Evolutionary conservation across 2,113 vertebrate genomes (phyloP).

Genomic region (Isurus oxyrinchus): DNA sequence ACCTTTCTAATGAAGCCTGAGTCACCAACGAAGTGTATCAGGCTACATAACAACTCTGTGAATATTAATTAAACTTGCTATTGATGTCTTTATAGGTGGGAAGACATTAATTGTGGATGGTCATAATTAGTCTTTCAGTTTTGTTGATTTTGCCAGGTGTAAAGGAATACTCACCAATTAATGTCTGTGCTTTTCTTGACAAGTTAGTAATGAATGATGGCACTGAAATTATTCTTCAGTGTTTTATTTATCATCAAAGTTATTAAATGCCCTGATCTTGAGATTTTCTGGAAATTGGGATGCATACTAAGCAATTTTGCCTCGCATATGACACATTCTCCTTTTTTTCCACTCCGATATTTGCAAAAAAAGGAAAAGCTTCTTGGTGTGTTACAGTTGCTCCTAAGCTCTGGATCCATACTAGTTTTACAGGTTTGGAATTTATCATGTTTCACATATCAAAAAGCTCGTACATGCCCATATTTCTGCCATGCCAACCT

Average conservation of each 20-base stretch:
- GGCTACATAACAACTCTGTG: background rate
- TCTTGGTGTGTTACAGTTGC: too few species aligned
- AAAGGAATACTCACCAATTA: background rate
- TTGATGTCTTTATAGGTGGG: constrained; percentile 5
- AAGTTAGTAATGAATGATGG: too few species aligned
- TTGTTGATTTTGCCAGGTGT: background rate
- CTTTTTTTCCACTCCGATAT: too few species aligned
- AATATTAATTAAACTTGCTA: constrained; percentile 25
- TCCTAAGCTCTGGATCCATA: background rate
- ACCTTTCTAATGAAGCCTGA: constrained; percentile 18
- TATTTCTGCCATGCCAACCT: too few species aligned
- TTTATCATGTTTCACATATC: background rate
- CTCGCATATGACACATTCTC: background rate
- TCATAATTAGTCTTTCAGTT: background rate
- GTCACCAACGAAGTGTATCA: background rate
- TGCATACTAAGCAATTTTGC: background rate
- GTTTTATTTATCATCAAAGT: background rate
- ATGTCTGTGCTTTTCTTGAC: background rate
- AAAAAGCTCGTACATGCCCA: background rate
- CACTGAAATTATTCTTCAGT: constrained; percentile 7
- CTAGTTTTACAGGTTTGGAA: background rate
- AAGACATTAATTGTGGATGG: background rate
- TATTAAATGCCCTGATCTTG: background rate
- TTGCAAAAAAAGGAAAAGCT: background rate
- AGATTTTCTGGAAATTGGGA: background rate